Base-by-base conservation (phyloP, 2,113 vertebrate genomes). In the Calonectris borealis region DNA sequence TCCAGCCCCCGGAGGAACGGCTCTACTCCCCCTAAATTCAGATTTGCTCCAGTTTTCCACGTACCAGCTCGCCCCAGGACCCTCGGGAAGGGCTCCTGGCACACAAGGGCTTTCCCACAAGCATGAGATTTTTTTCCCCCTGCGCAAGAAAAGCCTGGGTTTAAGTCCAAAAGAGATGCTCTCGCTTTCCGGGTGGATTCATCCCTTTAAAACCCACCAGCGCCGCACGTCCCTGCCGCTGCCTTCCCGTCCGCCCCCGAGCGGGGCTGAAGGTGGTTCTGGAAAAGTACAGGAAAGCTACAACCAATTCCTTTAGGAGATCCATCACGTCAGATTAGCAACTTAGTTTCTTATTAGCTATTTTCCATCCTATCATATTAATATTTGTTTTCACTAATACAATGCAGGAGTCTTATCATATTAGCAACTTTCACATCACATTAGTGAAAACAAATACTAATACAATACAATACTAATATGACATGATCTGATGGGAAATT, bases 361-460 rank as follows among this genome's bases (percentile, higher is more conserved):
- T 97, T 98, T 98, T 93, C 97, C 96, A 97, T 98, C 97, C 72
- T 92, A 96, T 98, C 96, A 66, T 84, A 98, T 98, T 98, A 98
- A 98, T 97, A 98, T 97, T 98, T 98, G 97, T 97, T 98, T 98
- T 97, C 97, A 92, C 89, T 97, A 96, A 97, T 97, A 96, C 96
- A 98, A 97, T 96, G 96, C 93, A 96, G 91, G 83, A 97, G 98
- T 98, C 98, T 97, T 95, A 97, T 97, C 96, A 29, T 94, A 98
- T 98, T 98, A 98, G 97, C 95, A 97, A 98, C 98, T 97, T 98
- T 98, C 98, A 88, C 94, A 97, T 98, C 98, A 97, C 97, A 98
- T 98, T 98, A 98, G 97, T 34, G 93, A 84, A 97, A 97, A 98
- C 96, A 96, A 97, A 97, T 93, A 91, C 92, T 93, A 97, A 97